Evolutionary conservation across 2,888 invertebrate species (phyloP), one percentile per base, ranked within the genome.

Genomic region (Scaptomyza parva): DNA sequence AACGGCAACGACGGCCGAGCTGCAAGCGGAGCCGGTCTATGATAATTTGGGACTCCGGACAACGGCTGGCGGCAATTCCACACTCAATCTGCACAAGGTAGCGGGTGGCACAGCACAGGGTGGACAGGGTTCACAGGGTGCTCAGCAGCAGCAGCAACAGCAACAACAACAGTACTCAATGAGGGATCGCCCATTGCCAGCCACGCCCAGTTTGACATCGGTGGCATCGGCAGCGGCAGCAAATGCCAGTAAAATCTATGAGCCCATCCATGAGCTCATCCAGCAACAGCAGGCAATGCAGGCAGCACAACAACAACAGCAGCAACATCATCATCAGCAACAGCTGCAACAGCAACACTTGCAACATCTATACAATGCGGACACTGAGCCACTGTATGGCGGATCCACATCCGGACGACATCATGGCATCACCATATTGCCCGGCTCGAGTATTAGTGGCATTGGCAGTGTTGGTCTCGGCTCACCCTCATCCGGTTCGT

Each of bases 41-140:
- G 97, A 97, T 89, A 97, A 97, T 89, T 92, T 97, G 45, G 97
- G 97, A 0, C 92, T 95, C 17, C 93, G 97, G 52, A 97, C 97
- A 17, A 96, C 97, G 17, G 97, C 96, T 17, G 95, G 96, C 71
- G 97, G 97, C n/a, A 96, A 96, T 89, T 96, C 96, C 3, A 94
- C 94, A 11, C 91, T 96, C 30, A 96, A 96, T 57, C 90, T 97
- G 58, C 96, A 96, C 90, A 96, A 96, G 92, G 93, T 24, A 50
- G 50, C 26, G 26, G 54, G 40, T 0, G 44, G 28, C n/a, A n/a
- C n/a, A n/a, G n/a, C 39, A 33, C 63, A 68, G 43, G 50, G 18
- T 2, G 24, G 62, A 43, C 58, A 50, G 28, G 44, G 35, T 18
- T 28, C 35, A 8, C 73, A 70, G 35, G 7, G 6, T 7, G n/a